Percentiles rank a stretch among this genome's conserved stretches.
Conservation (phyloP, 2,113 vertebrate species). For the Callocephalon fimbriatum region DNA sequence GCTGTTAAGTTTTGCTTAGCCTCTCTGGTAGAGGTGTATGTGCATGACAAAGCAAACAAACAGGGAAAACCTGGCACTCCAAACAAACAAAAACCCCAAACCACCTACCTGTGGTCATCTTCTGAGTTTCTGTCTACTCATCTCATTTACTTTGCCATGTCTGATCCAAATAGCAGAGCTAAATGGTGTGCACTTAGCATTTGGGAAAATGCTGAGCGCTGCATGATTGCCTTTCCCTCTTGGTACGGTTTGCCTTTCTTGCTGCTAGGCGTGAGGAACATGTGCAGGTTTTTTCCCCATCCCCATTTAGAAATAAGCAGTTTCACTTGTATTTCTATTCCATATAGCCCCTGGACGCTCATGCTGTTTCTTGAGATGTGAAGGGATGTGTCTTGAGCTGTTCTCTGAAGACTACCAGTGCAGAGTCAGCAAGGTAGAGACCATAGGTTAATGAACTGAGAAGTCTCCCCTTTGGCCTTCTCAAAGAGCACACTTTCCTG, state of each 20-base stretch:
- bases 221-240: not conserved
- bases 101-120: not conserved
- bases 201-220: not conserved
- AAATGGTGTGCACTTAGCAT: not conserved
- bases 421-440: not conserved
- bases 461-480: not conserved
- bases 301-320: not conserved
- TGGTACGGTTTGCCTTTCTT: not conserved
- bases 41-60: not conserved
- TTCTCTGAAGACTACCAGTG: not conserved
- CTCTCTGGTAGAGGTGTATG: not conserved
- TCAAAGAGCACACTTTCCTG: not conserved
- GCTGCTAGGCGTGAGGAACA: not conserved
- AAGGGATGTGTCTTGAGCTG: not conserved
- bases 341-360: not conserved
- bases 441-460: not conserved
- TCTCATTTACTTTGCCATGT: not conserved
- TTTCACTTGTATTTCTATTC: not conserved
- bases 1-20: not conserved
- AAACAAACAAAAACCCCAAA: not conserved
- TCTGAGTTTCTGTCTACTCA: not conserved
- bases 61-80: not conserved
- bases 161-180: not conserved
- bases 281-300: not conserved
- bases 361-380: not conserved